These are phyloP conservation scores for Nycticorax nycticorax DNA, from an alignment of 2,113 vertebrate genomes.

Conservation along the genomic window DNA sequence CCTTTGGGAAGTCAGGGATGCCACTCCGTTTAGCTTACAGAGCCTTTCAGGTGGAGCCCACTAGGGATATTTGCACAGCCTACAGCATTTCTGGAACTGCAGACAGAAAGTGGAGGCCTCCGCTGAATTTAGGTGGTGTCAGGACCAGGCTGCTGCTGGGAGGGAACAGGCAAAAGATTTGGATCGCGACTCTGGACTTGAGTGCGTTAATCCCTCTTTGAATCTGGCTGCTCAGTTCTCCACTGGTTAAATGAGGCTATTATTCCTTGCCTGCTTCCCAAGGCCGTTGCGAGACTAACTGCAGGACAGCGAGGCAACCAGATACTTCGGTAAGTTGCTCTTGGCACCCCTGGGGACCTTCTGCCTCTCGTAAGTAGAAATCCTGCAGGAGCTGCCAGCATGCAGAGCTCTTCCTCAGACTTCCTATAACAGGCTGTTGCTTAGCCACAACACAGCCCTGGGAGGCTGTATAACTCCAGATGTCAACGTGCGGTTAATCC, in stretches of 20 bases:
- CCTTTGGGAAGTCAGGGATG: background rate
- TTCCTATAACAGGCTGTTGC: conserved; percentile 10
- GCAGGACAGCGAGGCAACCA: background rate
- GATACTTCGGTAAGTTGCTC: background rate
- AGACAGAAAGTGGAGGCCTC: accelerated
- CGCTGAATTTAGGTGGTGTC: background rate
- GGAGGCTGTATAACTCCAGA: background rate
- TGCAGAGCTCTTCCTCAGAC: background rate
- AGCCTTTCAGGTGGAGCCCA: background rate
- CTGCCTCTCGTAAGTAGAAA: background rate
- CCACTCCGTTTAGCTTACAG: background rate
- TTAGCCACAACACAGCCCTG: background rate
- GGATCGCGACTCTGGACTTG: background rate
- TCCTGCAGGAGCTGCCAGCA: conserved; percentile 26
- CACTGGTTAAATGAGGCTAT: background rate
- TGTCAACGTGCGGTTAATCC: background rate
- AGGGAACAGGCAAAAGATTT: background rate
- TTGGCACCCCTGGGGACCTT: background rate
- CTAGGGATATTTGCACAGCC: background rate
- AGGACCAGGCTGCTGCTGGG: background rate
- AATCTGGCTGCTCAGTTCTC: background rate
- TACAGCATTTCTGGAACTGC: background rate
- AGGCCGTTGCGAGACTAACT: background rate
- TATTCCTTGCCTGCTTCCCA: background rate
- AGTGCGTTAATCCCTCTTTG: background rate